A percentile compares a stretch with the other conserved stretches of the same genome.
These are phyloP conservation scores for Zootoca vivipara DNA, from an alignment of 2,113 vertebrate species.

Conservation along the genomic window DNA sequence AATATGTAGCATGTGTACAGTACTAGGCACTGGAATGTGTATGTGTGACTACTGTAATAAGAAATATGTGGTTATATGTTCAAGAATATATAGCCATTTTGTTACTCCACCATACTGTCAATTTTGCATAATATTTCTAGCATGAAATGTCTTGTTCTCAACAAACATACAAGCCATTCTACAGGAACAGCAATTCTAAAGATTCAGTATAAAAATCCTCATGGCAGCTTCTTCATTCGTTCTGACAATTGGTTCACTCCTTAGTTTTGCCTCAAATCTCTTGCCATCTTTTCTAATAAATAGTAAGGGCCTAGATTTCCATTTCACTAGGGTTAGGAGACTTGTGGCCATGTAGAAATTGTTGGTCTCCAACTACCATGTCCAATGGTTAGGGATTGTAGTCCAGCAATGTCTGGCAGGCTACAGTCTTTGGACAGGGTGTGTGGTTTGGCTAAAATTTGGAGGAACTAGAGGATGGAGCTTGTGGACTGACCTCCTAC, in stretches of 20 bases:
- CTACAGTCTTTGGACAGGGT: no score
- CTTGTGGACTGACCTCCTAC: no score
- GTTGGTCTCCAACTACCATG: no score
- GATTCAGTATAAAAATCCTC: background rate
- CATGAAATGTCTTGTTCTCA: background rate
- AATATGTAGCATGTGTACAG: background rate
- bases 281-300: background rate
- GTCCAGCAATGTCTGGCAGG: no score
- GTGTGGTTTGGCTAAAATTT: no score
- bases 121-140: background rate
- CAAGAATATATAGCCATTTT: background rate
- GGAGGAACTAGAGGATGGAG: no score
- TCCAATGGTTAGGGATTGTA: no score
- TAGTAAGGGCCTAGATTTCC: background rate
- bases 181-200: background rate
- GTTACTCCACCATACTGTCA: background rate
- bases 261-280: background rate
- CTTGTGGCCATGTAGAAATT: no score
- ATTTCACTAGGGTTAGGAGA: no score
- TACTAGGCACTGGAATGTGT: constrained; percentile 20
- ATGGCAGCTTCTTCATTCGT: background rate
- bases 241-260: background rate
- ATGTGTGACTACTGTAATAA: background rate
- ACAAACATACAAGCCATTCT: background rate
- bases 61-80: background rate